A percentile compares a stretch with the other conserved stretches of the same genome.
These are phyloP conservation scores for Lanistes nyassanus DNA, from an alignment of 1,140 invertebrate genomes.

Conservation along the genomic window DNA sequence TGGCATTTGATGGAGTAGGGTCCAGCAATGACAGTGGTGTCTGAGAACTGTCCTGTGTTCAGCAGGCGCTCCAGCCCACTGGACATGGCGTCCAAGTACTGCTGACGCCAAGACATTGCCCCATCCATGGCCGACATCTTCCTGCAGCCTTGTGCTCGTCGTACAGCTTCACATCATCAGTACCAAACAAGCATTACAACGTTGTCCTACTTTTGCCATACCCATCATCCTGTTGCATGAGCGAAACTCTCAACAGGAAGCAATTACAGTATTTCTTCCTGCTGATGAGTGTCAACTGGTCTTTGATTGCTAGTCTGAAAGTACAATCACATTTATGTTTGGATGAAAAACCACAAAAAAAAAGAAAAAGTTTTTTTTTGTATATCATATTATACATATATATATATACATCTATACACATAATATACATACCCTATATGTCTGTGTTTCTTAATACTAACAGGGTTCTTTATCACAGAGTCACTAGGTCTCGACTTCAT, in stretches of 20 bases:
- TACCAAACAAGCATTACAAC: background rate
- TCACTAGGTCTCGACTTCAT: too few relatives aligned
- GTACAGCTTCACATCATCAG: too few relatives aligned
- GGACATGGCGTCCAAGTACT: conserved; percentile 51
- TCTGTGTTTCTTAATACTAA: too few relatives aligned
- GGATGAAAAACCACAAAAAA: too few relatives aligned
- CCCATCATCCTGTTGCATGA: background rate
- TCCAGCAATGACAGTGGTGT: conserved; percentile 48
- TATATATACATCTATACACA: too few relatives aligned
- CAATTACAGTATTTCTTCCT: background rate
- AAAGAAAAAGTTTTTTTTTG: too few relatives aligned
- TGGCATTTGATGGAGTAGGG: conserved; percentile 50
- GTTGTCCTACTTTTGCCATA: background rate
- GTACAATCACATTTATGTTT: too few relatives aligned
- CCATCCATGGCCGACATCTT: conserved; percentile 29
- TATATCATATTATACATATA: too few relatives aligned
- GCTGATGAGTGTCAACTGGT: background rate
- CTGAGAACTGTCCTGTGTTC: conserved; percentile 45
- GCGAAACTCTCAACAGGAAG: background rate
- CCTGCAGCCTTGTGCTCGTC: background rate
- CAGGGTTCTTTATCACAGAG: too few relatives aligned
- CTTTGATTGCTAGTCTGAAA: background rate
- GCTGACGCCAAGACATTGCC: conserved; percentile 33
- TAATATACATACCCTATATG: too few relatives aligned
- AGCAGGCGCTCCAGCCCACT: conserved; percentile 46